phyloP scores from a whole-genome alignment of 2,797 vertebrate genomes.

The Sebastes minor region DNA sequence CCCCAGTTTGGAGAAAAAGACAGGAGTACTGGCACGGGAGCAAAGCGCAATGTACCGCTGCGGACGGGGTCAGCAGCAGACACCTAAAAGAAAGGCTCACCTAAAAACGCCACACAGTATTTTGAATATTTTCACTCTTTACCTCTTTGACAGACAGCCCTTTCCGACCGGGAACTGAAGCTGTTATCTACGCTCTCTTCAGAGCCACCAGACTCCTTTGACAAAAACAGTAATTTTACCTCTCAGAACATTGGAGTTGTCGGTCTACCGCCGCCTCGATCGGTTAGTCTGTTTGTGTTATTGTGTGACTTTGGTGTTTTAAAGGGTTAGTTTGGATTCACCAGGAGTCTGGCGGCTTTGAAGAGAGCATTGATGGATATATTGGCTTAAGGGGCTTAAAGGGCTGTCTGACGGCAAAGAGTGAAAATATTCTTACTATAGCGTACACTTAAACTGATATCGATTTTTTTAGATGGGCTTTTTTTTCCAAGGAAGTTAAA shows the following conservation, averaged over 20 bases:
- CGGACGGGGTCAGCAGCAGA: background rate
- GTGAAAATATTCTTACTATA: background rate
- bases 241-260: background rate
- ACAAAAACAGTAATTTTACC: background rate
- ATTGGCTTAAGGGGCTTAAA: too few relatives aligned
- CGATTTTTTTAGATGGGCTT: background rate
- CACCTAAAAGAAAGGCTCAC: background rate
- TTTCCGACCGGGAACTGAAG: background rate
- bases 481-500: too few relatives aligned
- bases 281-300: background rate
- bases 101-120: background rate
- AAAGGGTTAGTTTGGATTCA: background rate
- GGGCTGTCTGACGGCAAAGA: too few relatives aligned
- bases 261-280: background rate
- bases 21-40: too few relatives aligned
- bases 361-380: too few relatives aligned
- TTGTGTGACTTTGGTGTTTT: background rate
- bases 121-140: background rate
- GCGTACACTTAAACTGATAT: background rate
- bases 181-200: background rate
- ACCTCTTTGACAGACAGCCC: background rate
- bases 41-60: background rate
- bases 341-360: background rate
- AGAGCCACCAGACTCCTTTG: background rate
- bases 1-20: background rate